These are phyloP conservation scores for Caenorhabditis inopinata DNA, from an alignment of 1,140 invertebrate genomes.

Conservation along the genomic window DNA sequence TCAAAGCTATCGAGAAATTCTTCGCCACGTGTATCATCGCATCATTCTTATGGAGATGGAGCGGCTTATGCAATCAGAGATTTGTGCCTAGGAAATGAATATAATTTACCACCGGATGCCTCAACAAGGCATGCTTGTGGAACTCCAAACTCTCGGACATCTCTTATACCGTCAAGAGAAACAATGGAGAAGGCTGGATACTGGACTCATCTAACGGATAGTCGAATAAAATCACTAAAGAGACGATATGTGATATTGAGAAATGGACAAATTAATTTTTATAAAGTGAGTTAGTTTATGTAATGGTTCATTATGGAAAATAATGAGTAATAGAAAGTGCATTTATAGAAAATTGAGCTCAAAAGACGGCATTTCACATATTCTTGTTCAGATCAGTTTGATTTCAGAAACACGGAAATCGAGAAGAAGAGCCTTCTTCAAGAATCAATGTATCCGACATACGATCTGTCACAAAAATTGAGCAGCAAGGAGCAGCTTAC, in stretches of 20 bases:
- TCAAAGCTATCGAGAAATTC: constrained; percentile 24
- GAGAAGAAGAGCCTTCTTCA: constrained; percentile 50
- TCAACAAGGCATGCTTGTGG: constrained; percentile 12
- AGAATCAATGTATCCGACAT: constrained; percentile 49
- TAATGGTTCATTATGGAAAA: no score
- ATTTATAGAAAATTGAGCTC: no score
- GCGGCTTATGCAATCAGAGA: constrained; percentile 25
- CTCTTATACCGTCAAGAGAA: constrained; percentile 45
- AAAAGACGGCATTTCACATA: no score
- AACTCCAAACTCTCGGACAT: constrained; percentile 43
- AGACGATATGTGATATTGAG: constrained; percentile 55
- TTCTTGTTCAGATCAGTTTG: not conserved
- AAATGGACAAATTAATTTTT: constrained; percentile 53
- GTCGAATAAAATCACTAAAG: constrained; percentile 54
- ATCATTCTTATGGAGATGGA: constrained; percentile 18
- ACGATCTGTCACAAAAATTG: constrained; percentile 46
- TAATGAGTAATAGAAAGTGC: no score
- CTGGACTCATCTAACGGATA: constrained; percentile 54
- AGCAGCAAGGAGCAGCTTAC: constrained; percentile 48
- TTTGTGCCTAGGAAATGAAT: constrained; percentile 41
- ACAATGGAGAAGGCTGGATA: constrained; percentile 51
- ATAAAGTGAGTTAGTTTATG: constrained; percentile 41
- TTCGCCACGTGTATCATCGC: constrained; percentile 36
- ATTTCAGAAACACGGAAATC: constrained; percentile 48
- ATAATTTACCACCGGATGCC: constrained; percentile 56